phyloP scores from a whole-genome alignment of 2,113 vertebrate genomes.

The Hystrix cristata region DNA sequence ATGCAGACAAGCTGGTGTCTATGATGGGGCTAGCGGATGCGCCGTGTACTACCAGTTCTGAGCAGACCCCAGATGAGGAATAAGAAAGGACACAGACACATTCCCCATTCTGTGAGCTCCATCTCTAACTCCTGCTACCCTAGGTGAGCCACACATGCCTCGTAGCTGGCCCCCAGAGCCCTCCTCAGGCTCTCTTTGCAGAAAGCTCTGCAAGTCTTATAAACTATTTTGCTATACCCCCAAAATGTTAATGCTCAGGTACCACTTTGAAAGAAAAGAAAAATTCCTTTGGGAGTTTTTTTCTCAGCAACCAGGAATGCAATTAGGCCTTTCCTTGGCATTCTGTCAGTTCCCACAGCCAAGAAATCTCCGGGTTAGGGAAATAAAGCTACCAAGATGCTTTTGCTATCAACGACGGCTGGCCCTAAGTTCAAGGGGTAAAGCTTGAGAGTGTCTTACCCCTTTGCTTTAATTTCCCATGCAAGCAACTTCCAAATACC shows the following conservation, averaged over 20 bases:
- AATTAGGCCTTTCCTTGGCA: constrained; percentile 73
- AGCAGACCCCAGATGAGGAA: neutral
- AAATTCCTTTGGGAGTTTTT: constrained; percentile 59
- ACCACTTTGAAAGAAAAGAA: constrained; percentile 67
- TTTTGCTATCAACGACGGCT: constrained; percentile 54
- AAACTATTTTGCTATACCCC: constrained; percentile 54
- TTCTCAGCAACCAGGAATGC: constrained; percentile 58
- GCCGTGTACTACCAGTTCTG: neutral
- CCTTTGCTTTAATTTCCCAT: constrained; percentile 62
- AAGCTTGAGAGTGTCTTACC: constrained; percentile 64
- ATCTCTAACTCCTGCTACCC: neutral
- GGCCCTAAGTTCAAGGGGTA: constrained; percentile 59
- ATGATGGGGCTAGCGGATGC: no score
- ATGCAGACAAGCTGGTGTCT: neutral
- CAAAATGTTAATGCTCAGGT: constrained; percentile 71
- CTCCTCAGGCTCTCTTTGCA: constrained; percentile 52
- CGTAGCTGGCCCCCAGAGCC: neutral
- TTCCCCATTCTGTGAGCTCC: no score
- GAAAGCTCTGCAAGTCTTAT: constrained; percentile 50
- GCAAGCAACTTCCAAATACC: constrained; percentile 54
- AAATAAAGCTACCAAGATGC: constrained; percentile 69
- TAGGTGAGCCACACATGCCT: neutral
- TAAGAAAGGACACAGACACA: constrained; percentile 2
- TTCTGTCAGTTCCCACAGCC: constrained; percentile 64
- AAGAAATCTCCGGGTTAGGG: constrained; percentile 66